Conservation (phyloP, 2,888 invertebrate species). For the Torymus auratus region DNA sequence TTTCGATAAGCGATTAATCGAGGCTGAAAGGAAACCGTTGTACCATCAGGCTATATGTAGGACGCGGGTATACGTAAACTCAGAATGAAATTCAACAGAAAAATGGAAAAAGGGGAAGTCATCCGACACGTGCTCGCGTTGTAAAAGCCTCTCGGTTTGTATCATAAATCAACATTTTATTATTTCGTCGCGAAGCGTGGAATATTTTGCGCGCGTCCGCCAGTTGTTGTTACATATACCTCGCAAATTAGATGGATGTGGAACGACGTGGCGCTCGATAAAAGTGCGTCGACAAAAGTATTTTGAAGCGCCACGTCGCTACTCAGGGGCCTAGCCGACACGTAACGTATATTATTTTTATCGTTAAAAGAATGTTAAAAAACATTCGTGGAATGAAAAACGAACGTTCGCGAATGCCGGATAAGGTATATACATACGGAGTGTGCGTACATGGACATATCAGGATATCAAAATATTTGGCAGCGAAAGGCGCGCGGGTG, state of each 20-base stretch:
- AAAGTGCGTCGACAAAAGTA: not conserved
- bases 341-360: no score
- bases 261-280: not conserved
- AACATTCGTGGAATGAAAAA: no score
- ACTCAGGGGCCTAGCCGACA: not conserved
- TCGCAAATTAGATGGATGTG: conserved; percentile 17
- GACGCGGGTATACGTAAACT: no score
- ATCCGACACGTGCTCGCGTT: not conserved
- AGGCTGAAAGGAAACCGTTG: conserved; percentile 9
- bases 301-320: not conserved
- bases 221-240: not conserved
- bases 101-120: no score
- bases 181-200: conserved; percentile 5
- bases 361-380: no score
- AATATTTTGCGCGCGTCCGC: no score
- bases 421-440: no score
- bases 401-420: no score
- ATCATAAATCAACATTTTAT: conserved; percentile 26
- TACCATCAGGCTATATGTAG: not conserved
- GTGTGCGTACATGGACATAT: no score
- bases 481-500: no score
- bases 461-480: no score
- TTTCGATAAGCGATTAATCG: not conserved
- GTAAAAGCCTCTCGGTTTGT: not conserved
- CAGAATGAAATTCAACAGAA: no score